Percentiles rank a stretch among this genome's conserved stretches.
These are phyloP conservation scores for Rotaria macrura DNA, from an alignment of 2,888 invertebrate species.

Conservation along the genomic window DNA sequence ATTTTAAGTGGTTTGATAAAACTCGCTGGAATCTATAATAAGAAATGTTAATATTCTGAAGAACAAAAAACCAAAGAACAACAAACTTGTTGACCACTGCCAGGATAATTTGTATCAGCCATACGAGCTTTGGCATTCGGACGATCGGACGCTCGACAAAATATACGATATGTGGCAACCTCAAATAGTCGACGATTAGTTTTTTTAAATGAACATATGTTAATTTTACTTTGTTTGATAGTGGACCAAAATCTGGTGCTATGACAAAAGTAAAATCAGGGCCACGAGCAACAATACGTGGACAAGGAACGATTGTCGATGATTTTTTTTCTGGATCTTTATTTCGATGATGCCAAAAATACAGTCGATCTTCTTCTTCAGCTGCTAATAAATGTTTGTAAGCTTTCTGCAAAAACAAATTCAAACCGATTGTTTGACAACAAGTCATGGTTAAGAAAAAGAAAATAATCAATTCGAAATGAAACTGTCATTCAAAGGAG, in stretches of 20 bases:
- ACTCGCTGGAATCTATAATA: slow-evolving; percentile 42
- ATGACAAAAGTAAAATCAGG: slow-evolving; percentile 24
- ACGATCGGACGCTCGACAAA: slow-evolving; percentile 42
- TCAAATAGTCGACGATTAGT: neutral
- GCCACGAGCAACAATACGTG: slow-evolving; percentile 17
- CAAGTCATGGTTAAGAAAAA: too few relatives aligned
- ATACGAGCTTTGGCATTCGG: slow-evolving; percentile 46
- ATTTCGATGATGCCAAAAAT: slow-evolving; percentile 22
- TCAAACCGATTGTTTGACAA: too few relatives aligned
- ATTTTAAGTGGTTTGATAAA: slow-evolving; percentile 41
- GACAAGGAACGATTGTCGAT: slow-evolving; percentile 20
- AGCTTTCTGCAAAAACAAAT: slow-evolving; percentile 22
- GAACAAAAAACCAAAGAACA: neutral
- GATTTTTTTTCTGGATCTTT: neutral
- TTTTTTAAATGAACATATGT: neutral
- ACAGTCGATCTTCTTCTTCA: slow-evolving; percentile 25
- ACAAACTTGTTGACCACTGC: slow-evolving; percentile 46
- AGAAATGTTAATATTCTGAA: neutral
- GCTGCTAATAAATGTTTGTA: slow-evolving; percentile 23
- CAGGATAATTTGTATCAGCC: slow-evolving; percentile 45
- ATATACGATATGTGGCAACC: slow-evolving; percentile 47
- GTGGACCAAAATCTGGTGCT: slow-evolving; percentile 24
- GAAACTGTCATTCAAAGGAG: too few relatives aligned
- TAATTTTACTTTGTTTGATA: neutral
- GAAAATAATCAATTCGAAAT: too few relatives aligned